Base-by-base conservation (phyloP, 1,140 invertebrate genomes). In the Oryzaephilus surinamensis region DNA sequence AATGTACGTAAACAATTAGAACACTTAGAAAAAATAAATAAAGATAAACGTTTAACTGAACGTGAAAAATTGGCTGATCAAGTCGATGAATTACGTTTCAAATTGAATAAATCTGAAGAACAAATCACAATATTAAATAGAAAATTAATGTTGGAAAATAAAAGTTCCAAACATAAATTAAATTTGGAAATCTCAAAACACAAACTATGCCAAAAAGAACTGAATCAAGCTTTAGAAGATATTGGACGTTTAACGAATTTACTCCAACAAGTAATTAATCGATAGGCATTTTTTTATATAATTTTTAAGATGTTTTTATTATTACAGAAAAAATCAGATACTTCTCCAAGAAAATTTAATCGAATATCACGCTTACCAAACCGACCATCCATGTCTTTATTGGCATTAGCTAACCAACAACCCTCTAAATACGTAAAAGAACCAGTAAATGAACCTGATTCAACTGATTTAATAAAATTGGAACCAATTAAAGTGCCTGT, bases 141-240 rank as follows among this genome's bases (percentile, higher is more conserved):
- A 31, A 77, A 78, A 47, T 55, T 83, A 7, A 64, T 72, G 17
- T 53, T 85, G 23, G 80, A 84, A 60, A 69, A 66, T 8, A 85
- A 84, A 62, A 82, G 76, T 46, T 72, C 73, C 35, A 77, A 74
- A 40, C 75, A 81, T 45, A 77, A 82, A 53, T 55, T 84, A 11
- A 72, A 77, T 16, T 47, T 58, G 0, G 81, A 85, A 62, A 71
- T 79, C 19, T 63, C 66, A 18, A 84, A 81, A 43, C 72, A 75
- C 32, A 82, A 77, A 46, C 76, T 80, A 48, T 73, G 76, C 4
- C 70, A 82, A 49, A 73, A 73, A 38, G 70, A 79, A 34, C 64
- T 85, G 21, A 69, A 74, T 17, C 65, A 78, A 18, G 69, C 76
- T 7, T 63, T 75, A 14, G 66, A 57, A 15, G 76, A 78, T 58